A percentile compares a stretch with the other conserved stretches of the same genome.
These are phyloP conservation scores for Diuraphis noxia DNA, from an alignment of 1,140 invertebrate genomes.

Conservation along the genomic window DNA sequence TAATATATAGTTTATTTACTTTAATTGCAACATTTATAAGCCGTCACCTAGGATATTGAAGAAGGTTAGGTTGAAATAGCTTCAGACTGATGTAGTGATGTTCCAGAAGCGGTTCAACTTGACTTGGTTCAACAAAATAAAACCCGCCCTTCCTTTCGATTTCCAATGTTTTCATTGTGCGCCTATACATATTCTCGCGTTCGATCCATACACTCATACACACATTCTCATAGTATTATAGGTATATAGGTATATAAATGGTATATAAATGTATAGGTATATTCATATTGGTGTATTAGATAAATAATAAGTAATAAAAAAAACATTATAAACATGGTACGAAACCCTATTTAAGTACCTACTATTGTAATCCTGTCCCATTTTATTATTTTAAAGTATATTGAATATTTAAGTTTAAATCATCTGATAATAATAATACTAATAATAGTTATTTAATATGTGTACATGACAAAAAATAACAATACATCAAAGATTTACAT, in stretches of 20 bases:
- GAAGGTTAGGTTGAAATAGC: too few relatives aligned
- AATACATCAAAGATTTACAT: not conserved
- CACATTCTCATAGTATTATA: not conserved
- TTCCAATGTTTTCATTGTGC: too few relatives aligned
- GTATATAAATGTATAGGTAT: too few relatives aligned
- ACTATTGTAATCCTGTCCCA: not conserved
- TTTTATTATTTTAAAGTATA: not conserved
- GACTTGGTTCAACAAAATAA: too few relatives aligned
- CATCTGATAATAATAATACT: not conserved
- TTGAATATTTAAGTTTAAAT: not conserved
- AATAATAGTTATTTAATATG: not conserved
- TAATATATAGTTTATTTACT: not conserved
- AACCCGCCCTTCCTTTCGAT: too few relatives aligned
- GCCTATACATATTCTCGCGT: too few relatives aligned
- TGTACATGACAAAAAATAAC: too few relatives aligned
- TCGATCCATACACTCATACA: too few relatives aligned
- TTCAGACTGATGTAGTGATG: too few relatives aligned
- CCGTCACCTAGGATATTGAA: not conserved
- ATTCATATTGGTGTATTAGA: not conserved
- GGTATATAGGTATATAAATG: too few relatives aligned
- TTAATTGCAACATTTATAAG: not conserved
- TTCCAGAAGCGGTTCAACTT: not conserved
- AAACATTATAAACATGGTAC: not conserved
- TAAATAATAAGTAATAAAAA: not conserved
- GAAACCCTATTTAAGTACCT: not conserved